These are phyloP conservation scores for Hippocampus comes DNA, from an alignment of 2,113 vertebrate genomes.

Conservation along the genomic window DNA sequence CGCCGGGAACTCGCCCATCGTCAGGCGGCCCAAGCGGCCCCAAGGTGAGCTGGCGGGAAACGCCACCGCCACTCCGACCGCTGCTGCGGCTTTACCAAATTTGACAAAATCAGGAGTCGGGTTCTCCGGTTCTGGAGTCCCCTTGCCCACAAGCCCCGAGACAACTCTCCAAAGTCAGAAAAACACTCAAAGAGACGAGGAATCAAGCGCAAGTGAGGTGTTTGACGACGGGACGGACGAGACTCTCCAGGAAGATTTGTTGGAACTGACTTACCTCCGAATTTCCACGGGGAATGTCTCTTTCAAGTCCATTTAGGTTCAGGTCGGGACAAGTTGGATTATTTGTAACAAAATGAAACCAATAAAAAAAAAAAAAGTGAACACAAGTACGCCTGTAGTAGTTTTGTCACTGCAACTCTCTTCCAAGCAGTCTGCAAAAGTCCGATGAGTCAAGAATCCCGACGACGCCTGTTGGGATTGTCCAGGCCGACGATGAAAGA, in stretches of 20 bases:
- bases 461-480: too few species aligned
- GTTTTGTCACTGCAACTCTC: too few species aligned
- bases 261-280: slow-evolving; percentile 36
- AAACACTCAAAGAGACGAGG: slow-evolving; percentile 1
- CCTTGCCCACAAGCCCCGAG: not conserved
- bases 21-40: slow-evolving; percentile 16
- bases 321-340: not conserved
- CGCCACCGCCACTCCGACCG: not conserved
- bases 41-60: slow-evolving; percentile 41
- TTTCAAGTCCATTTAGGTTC: slow-evolving; percentile 36
- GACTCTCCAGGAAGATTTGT: slow-evolving; percentile 10
- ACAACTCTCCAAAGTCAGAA: not conserved
- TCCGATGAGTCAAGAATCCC: too few species aligned
- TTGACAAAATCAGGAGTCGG: not conserved
- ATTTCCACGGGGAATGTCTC: slow-evolving; percentile 37
- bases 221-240: slow-evolving; percentile 2
- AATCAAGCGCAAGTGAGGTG: slow-evolving; percentile 32
- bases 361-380: slow-evolving; percentile 33
- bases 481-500: too few species aligned
- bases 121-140: not conserved
- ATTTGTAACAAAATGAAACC: not conserved
- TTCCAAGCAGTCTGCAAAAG: too few species aligned
- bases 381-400: too few species aligned
- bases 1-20: not conserved
- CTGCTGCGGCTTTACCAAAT: not conserved